Conservation (phyloP, 2,888 invertebrate species). For the Anthrax anthrax region DNA sequence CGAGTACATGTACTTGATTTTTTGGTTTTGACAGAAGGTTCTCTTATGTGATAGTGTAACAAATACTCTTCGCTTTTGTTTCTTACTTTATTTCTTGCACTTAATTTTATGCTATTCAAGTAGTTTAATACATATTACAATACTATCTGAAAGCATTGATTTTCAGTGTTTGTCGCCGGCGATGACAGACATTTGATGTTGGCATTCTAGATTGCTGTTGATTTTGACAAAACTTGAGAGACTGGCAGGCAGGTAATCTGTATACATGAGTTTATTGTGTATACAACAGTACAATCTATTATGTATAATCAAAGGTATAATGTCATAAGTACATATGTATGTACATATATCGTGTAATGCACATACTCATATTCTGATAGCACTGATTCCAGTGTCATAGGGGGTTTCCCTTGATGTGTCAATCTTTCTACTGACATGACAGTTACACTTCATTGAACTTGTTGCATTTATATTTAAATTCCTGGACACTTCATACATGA, state of each 20-base stretch:
- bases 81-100: background rate
- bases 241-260: constrained; percentile 1
- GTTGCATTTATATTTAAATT: constrained; percentile 1
- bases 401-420: constrained; percentile 11
- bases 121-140: background rate
- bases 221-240: constrained; percentile 9
- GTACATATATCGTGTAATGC: too few species aligned
- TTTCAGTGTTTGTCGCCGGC: constrained; percentile 1
- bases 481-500: constrained; percentile 4
- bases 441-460: constrained; percentile 10
- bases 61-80: too few species aligned
- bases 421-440: constrained; percentile 10
- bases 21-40: too few species aligned
- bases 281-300: too few species aligned
- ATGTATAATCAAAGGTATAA: too few species aligned
- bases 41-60: too few species aligned
- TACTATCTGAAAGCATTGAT: background rate
- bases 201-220: constrained; percentile 6
- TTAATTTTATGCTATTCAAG: background rate
- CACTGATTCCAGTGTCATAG: constrained; percentile 1
- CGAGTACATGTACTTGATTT: too few species aligned
- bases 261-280: background rate
- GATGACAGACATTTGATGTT: constrained; percentile 7
- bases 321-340: too few species aligned
- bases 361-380: too few species aligned